phyloP scores from a whole-genome alignment of 2,888 invertebrate species.

The Dermolepida albohirtum region DNA sequence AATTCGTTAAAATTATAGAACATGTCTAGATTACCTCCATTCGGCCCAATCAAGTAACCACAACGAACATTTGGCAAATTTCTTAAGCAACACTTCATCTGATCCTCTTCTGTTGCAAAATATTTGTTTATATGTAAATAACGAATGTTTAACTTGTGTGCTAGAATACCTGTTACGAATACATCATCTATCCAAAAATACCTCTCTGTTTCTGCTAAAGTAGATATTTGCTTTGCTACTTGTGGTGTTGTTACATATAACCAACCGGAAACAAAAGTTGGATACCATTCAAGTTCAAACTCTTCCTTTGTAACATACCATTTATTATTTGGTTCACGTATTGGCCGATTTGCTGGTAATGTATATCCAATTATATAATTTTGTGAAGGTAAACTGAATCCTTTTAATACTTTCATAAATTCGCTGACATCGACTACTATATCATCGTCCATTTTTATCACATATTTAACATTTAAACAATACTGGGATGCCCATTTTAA shows the following conservation, averaged over 20 bases:
- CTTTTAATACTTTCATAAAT: conserved; percentile 65
- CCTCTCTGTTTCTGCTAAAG: conserved; percentile 68
- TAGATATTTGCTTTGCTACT: conserved; percentile 71
- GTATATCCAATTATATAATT: conserved; percentile 75
- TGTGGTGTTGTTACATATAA: conserved; percentile 80
- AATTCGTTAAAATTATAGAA: conserved; percentile 75
- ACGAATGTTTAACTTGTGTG: conserved; percentile 70
- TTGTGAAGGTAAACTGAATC: conserved; percentile 59
- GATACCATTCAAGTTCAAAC: conserved; percentile 73
- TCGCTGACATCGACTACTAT: conserved; percentile 78
- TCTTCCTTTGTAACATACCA: conserved; percentile 83
- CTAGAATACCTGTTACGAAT: conserved; percentile 83
- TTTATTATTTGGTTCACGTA: conserved; percentile 77
- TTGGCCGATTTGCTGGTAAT: conserved; percentile 72
- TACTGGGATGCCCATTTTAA: conserved; percentile 77
- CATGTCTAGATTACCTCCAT: conserved; percentile 79
- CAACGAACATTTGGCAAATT: conserved; percentile 74
- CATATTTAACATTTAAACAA: conserved; percentile 72
- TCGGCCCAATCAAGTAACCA: conserved; percentile 79
- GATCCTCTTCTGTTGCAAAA: conserved; percentile 79
- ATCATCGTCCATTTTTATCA: conserved; percentile 88
- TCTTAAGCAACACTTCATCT: conserved; percentile 79
- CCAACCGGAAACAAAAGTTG: conserved; percentile 86
- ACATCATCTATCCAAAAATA: conserved; percentile 96
- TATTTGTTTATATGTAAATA: conserved; percentile 70